Percentiles rank a stretch among this genome's conserved stretches.
Conservation (phyloP, 2,797 vertebrate genomes). For the Tapirus indicus region DNA sequence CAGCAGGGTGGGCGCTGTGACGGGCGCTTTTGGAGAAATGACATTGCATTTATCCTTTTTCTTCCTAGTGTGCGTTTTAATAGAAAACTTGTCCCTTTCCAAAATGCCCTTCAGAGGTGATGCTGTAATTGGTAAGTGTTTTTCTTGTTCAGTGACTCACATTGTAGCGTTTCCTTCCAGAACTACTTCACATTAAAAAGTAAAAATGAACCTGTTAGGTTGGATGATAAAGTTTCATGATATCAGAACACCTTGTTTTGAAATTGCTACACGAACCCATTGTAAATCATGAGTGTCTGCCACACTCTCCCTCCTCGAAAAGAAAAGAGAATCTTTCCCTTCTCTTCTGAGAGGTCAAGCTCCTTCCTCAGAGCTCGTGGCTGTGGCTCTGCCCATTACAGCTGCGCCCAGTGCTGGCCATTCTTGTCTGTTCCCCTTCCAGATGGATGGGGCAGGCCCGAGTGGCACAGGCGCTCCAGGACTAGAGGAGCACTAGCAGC, state of each 20-base stretch:
- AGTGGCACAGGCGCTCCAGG: not conserved
- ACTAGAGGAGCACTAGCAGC: too few species aligned
- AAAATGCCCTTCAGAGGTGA: conserved; percentile 94
- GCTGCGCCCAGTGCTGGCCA: too few species aligned
- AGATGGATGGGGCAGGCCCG: rapidly evolving
- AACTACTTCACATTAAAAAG: not conserved
- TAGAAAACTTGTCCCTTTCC: conserved; percentile 95
- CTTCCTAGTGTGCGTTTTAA: conserved; percentile 93
- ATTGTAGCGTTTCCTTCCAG: not conserved
- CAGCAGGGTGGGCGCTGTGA: not conserved
- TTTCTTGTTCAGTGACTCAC: not conserved
- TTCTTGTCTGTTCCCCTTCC: not conserved
- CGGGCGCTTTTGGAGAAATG: not conserved
- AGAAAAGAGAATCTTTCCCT: too few species aligned
- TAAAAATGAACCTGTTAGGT: not conserved
- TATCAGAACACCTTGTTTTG: not conserved
- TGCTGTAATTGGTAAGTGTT: conserved; percentile 91
- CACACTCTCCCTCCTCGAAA: not conserved
- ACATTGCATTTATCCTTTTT: not conserved
- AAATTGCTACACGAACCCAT: not conserved
- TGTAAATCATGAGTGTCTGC: not conserved
- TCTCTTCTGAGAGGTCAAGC: not conserved
- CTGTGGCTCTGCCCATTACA: too few species aligned
- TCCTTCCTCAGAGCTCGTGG: not conserved
- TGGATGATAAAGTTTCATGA: rapidly evolving